Evolutionary conservation across 2,797 vertebrate genomes (phyloP), one percentile per base, ranked within the genome.

Genomic region (Micropoecilia bifurca): DNA sequence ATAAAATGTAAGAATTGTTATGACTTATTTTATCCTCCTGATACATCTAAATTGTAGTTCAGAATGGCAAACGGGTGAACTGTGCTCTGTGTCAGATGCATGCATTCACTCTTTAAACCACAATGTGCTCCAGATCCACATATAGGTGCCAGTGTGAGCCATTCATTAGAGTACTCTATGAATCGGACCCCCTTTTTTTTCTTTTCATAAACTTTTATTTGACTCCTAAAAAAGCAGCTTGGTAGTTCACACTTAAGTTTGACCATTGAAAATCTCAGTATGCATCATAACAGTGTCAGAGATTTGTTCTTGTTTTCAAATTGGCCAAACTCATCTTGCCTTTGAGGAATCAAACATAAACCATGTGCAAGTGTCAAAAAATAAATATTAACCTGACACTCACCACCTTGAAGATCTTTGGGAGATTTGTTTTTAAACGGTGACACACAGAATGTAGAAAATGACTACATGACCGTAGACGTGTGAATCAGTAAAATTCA

Each of bases 351-450:
- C 77, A 75, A 77, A 81, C 79, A 85, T 75, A 83, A 61, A 81
- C 57, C 89, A 71, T 85, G 92, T 91, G 92, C 89, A 78, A 66
- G 91, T 91, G 91, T 77, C 78, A 36, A 63, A 77, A 55, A 33
- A 30, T 72, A 36, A 73, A 77, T 45, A 79, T 18, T 84, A 79
- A 59, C 74, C 68, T 78, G 48, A 57, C 88, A 93, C 94, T 95
- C 92, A 94, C 95, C 95, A 92, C 91, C 88, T 87, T 80, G 91
- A 75, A 93, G 93, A 88, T 94, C 93, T 94, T 93, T 89, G 83
- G 82, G 89, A 79, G 36, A 76, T n/a, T n/a, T 59, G 74, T 85
- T 79, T 80, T 76, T 78, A 82, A 87, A 87, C 69, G 50, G 75
- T 80, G 71, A 81, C 79, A 61, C 71, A 83, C 43, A 86, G 57